Conservation (phyloP, 2,888 invertebrate species). For the Rhabditophanes sp. region DNA sequence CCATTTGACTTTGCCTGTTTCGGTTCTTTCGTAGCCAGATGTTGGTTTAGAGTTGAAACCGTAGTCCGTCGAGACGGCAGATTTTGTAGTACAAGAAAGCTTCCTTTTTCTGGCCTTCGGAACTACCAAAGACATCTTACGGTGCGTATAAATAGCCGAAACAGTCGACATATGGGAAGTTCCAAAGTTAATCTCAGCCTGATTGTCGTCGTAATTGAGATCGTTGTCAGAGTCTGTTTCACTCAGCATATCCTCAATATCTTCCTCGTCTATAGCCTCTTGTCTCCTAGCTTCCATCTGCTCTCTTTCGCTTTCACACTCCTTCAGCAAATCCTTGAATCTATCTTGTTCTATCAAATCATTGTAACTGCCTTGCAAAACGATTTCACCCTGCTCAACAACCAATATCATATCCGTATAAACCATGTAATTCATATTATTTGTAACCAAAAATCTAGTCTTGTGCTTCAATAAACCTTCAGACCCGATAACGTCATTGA, state of each 20-base stretch:
- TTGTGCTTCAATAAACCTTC: too few species aligned
- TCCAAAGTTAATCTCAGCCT: too few species aligned
- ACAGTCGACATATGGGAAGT: conserved; percentile 38
- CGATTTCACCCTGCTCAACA: conserved; percentile 27
- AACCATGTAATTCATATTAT: too few species aligned
- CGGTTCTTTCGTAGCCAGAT: conserved; percentile 33
- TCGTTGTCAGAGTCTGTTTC: too few species aligned
- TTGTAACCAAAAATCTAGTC: too few species aligned
- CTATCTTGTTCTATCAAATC: conserved; percentile 35
- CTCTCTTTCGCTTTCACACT: conserved; percentile 26
- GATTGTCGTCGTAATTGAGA: too few species aligned
- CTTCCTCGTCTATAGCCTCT: not conserved
- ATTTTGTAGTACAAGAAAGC: conserved; percentile 12
- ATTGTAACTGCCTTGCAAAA: conserved; percentile 28
- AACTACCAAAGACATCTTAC: conserved; percentile 16
- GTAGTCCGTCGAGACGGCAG: conserved; percentile 10
- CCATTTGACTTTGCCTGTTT: conserved; percentile 36
- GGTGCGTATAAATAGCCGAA: conserved; percentile 29
- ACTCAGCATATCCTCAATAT: conserved; percentile 1
- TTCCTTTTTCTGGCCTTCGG: conserved; percentile 9
- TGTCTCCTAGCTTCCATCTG: conserved; percentile 12
- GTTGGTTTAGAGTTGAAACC: conserved; percentile 3
- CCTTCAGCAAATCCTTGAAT: conserved; percentile 27
- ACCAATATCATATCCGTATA: too few species aligned
- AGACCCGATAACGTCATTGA: conserved; percentile 19